These are phyloP conservation scores for Zenarchopterus dispar DNA, from an alignment of 2,797 vertebrate genomes.

Conservation along the genomic window DNA sequence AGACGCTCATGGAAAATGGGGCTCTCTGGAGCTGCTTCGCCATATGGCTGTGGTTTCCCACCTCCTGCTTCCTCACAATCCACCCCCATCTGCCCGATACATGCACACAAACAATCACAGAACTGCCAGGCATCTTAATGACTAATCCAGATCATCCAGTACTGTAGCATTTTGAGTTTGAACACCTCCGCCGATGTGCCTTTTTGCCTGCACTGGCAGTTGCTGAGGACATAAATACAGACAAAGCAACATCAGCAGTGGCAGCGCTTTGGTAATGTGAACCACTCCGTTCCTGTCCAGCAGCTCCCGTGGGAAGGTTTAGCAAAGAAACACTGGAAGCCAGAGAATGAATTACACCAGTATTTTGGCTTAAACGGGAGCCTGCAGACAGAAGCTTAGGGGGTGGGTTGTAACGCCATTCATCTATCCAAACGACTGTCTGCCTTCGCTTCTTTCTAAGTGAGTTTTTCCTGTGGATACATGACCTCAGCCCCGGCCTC, in stretches of 20 bases:
- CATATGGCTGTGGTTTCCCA: constrained; percentile 80
- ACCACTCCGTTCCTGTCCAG: constrained; percentile 28
- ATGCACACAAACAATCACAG: constrained; percentile 50
- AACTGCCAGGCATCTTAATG: constrained; percentile 65
- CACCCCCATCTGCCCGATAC: constrained; percentile 14
- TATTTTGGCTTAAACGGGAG: constrained; percentile 40
- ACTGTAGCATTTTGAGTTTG: constrained; percentile 61
- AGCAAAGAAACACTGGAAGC: constrained; percentile 43
- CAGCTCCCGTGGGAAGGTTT: constrained; percentile 40
- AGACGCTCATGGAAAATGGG: constrained; percentile 69
- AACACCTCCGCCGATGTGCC: constrained; percentile 42
- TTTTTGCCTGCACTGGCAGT: constrained; percentile 45
- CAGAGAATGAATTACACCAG: constrained; percentile 31
- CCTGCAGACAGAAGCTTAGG: constrained; percentile 26
- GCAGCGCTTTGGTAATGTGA: constrained; percentile 60
- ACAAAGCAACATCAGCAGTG: constrained; percentile 57
- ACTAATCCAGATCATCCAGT: constrained; percentile 63
- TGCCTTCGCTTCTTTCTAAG: constrained; percentile 35
- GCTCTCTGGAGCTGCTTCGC: constrained; percentile 61
- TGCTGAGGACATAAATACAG: constrained; percentile 56
- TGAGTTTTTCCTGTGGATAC: constrained; percentile 50
- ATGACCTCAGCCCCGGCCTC: constrained; percentile 57
- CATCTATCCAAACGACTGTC: constrained; percentile 36
- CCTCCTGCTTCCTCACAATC: constrained; percentile 49
- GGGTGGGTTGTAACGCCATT: constrained; percentile 4